These are phyloP conservation scores for Nansenia antarctica DNA, from an alignment of 2,113 vertebrate genomes.

Conservation along the genomic window DNA sequence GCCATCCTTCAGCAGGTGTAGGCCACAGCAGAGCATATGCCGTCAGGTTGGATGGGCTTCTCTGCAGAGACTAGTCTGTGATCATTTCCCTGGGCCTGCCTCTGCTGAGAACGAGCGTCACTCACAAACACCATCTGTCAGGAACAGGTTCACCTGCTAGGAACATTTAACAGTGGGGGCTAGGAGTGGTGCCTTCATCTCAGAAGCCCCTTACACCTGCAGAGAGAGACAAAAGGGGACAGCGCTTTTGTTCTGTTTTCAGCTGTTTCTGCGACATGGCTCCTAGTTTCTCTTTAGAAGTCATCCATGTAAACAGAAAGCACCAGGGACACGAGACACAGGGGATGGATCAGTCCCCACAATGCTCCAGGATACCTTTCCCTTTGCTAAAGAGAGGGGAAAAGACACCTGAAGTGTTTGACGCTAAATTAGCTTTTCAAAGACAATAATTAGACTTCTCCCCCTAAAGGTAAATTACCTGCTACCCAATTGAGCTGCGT, in stretches of 20 bases:
- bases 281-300: slow-evolving; percentile 40
- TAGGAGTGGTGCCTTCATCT: slow-evolving; percentile 41
- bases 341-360: slow-evolving; percentile 31
- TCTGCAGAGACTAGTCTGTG: slow-evolving; percentile 73
- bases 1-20: slow-evolving; percentile 80
- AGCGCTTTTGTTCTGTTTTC: slow-evolving; percentile 12
- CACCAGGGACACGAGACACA: slow-evolving; percentile 37
- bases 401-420: slow-evolving; percentile 80
- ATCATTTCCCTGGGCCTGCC: slow-evolving; percentile 74
- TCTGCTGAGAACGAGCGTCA: slow-evolving; percentile 82
- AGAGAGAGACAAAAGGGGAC: slow-evolving; percentile 31
- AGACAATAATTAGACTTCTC: slow-evolving; percentile 83
- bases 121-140: slow-evolving; percentile 89
- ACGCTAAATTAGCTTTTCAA: slow-evolving; percentile 82
- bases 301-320: slow-evolving; percentile 55
- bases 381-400: slow-evolving; percentile 65
- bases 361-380: slow-evolving; percentile 68
- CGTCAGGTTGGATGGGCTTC: slow-evolving; percentile 71
- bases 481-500: slow-evolving; percentile 78
- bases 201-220: slow-evolving; percentile 45
- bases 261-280: slow-evolving; percentile 1
- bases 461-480: slow-evolving; percentile 82
- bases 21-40: slow-evolving; percentile 84
- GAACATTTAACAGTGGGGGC: slow-evolving; percentile 68
- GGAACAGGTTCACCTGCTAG: slow-evolving; percentile 68